A percentile compares a stretch with the other conserved stretches of the same genome.
phyloP scores from a whole-genome alignment of 2,113 vertebrate species.

The Hippoglossus stenolepis region DNA sequence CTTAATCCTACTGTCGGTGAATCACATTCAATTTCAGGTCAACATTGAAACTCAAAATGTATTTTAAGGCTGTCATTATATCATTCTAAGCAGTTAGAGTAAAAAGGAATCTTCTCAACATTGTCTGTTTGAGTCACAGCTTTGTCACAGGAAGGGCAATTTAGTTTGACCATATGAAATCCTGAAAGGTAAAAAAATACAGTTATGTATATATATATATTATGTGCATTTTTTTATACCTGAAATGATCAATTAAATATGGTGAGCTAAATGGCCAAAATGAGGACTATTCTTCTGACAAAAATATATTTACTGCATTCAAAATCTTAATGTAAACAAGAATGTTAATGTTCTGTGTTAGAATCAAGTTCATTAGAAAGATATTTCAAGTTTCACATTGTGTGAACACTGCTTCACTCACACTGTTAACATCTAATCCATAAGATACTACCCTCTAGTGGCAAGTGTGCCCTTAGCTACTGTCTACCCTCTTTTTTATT shows the following conservation, averaged over 20 bases:
- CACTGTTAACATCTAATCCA: constrained; percentile 48
- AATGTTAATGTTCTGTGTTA: neutral
- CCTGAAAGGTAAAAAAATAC: constrained; percentile 10
- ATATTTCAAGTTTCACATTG: constrained; percentile 24
- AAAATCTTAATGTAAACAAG: neutral
- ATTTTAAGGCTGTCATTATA: constrained; percentile 60
- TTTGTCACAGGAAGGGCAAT: constrained; percentile 28
- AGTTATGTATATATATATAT: neutral
- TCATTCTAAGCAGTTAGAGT: constrained; percentile 25
- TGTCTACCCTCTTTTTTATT: neutral
- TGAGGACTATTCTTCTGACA: neutral
- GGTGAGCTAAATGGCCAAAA: neutral
- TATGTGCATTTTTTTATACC: too few species aligned
- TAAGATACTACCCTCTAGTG: constrained; percentile 83
- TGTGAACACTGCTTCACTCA: constrained; percentile 19
- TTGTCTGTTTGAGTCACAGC: constrained; percentile 20
- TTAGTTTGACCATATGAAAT: constrained; percentile 14
- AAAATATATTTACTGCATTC: neutral
- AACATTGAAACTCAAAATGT: constrained; percentile 55
- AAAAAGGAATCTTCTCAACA: constrained; percentile 18
- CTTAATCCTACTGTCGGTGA: constrained; percentile 71
- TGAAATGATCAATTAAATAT: neutral
- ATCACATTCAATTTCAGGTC: constrained; percentile 63
- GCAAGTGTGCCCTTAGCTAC: constrained; percentile 30
- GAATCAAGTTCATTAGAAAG: neutral